Percentiles rank a stretch among this genome's conserved stretches.
phyloP scores from a whole-genome alignment of 1,140 invertebrate species.

The Anastatus disparis region DNA sequence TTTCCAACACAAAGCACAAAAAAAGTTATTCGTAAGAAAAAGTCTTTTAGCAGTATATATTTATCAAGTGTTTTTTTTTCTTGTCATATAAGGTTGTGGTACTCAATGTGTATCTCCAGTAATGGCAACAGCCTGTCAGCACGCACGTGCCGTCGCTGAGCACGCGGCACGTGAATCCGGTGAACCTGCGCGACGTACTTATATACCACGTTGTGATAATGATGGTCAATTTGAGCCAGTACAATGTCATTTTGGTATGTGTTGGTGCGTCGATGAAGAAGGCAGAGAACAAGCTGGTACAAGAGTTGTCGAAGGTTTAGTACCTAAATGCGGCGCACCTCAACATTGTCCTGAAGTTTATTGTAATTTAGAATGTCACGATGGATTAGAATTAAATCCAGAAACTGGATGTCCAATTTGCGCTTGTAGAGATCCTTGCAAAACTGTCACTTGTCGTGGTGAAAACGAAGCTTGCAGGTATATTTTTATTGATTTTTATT shows the following conservation, averaged over 20 bases:
- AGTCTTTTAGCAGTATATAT: too few relatives aligned
- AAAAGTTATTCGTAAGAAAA: too few relatives aligned
- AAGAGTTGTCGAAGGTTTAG: conserved; percentile 58
- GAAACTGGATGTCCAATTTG: conserved; percentile 79
- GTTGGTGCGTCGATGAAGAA: conserved; percentile 90
- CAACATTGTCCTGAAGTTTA: conserved; percentile 70
- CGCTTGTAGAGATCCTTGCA: conserved; percentile 81
- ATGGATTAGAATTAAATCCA: conserved; percentile 75
- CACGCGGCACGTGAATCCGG: conserved; percentile 81
- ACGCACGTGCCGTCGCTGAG: conserved; percentile 74
- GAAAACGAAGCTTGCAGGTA: conserved; percentile 75
- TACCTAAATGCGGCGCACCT: conserved; percentile 63
- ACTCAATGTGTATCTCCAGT: conserved; percentile 81
- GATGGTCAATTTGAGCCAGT: conserved; percentile 81
- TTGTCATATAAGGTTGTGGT: conserved; percentile 85
- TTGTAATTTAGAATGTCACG: conserved; percentile 74
- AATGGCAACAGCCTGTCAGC: conserved; percentile 82
- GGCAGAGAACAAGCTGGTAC: conserved; percentile 82
- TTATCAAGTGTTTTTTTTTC: too few relatives aligned
- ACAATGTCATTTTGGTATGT: conserved; percentile 84
- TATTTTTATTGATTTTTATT: neutral
- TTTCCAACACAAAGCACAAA: too few relatives aligned
- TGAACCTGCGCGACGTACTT: conserved; percentile 77
- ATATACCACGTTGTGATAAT: conserved; percentile 81
- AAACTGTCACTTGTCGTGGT: conserved; percentile 76